phyloP scores from a whole-genome alignment of 2,888 invertebrate species.

The Diaperis boleti region DNA sequence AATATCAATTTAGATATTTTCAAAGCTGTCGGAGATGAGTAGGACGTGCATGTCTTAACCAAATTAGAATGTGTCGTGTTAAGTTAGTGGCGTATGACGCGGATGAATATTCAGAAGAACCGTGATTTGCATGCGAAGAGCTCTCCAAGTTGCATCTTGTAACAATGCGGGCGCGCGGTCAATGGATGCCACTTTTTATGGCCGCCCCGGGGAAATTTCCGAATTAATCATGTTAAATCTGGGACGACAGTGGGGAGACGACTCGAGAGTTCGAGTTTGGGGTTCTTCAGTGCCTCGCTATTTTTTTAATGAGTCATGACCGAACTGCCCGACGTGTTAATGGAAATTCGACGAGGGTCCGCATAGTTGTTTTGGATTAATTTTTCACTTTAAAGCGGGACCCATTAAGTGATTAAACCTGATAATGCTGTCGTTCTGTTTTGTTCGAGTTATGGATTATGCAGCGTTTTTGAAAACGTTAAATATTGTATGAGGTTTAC shows the following conservation, averaged over 20 bases:
- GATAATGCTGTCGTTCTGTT: conserved; percentile 6
- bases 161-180: conserved; percentile 47
- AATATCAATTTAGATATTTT: conserved; percentile 37
- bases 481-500: too few relatives aligned
- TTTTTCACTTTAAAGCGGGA: conserved; percentile 17
- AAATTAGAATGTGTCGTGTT: conserved; percentile 57
- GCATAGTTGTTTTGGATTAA: conserved; percentile 20
- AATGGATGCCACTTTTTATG: conserved; percentile 31
- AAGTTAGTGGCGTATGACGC: conserved; percentile 55
- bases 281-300: conserved; percentile 10
- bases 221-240: conserved; percentile 41
- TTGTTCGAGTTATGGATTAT: too few relatives aligned
- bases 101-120: conserved; percentile 62
- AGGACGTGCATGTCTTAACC: conserved; percentile 45
- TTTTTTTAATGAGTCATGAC: conserved; percentile 28
- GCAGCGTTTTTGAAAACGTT: too few relatives aligned
- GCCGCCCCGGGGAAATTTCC: conserved; percentile 28
- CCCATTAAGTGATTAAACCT: conserved; percentile 12
- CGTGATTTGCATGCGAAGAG: conserved; percentile 63
- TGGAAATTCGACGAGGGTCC: conserved; percentile 29
- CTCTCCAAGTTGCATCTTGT: conserved; percentile 46
- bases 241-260: conserved; percentile 16
- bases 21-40: conserved; percentile 26
- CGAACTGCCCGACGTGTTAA: conserved; percentile 16
- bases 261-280: conserved; percentile 23